phyloP scores from a whole-genome alignment of 2,113 vertebrate species.

The Ammodytes dubius region DNA sequence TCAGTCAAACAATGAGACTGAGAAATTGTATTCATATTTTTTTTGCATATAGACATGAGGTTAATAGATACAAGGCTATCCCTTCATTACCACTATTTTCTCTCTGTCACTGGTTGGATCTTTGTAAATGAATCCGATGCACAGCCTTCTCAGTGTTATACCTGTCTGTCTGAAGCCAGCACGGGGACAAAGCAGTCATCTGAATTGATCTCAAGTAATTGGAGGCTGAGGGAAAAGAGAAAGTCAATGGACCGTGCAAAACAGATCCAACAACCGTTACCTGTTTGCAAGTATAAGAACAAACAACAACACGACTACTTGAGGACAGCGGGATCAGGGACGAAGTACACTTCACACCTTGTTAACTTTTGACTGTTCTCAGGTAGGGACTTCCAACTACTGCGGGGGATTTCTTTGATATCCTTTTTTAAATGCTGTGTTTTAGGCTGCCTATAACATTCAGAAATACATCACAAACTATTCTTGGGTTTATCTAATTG shows the following conservation, averaged over 20 bases:
- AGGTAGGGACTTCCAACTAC: constrained; percentile 39
- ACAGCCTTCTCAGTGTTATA: constrained; percentile 39
- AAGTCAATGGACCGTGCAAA: constrained; percentile 77
- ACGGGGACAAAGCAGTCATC: constrained; percentile 75
- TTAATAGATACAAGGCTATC: constrained; percentile 11
- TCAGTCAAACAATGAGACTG: constrained; percentile 17
- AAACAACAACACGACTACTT: constrained; percentile 39
- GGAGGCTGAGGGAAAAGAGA: constrained; percentile 67
- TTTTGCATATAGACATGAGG: constrained; percentile 18
- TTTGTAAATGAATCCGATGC: constrained; percentile 38
- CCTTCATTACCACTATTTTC: constrained; percentile 28
- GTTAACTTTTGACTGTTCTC: constrained; percentile 11
- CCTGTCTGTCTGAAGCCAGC: constrained; percentile 37
- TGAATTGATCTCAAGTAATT: constrained; percentile 83
- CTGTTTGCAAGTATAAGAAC: constrained; percentile 76
- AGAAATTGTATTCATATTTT: constrained; percentile 33
- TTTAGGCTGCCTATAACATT: background rate
- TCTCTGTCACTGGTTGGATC: background rate
- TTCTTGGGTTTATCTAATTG: background rate
- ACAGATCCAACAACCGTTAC: constrained; percentile 43
- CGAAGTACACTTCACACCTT: constrained; percentile 30
- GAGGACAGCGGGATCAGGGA: constrained; percentile 22
- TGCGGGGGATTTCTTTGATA: background rate
- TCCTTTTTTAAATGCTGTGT: background rate
- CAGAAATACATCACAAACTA: background rate